Percentiles rank a stretch among this genome's conserved stretches.
These are phyloP conservation scores for Galago senegalensis DNA, from an alignment of 2,797 vertebrate species.

Conservation along the genomic window DNA sequence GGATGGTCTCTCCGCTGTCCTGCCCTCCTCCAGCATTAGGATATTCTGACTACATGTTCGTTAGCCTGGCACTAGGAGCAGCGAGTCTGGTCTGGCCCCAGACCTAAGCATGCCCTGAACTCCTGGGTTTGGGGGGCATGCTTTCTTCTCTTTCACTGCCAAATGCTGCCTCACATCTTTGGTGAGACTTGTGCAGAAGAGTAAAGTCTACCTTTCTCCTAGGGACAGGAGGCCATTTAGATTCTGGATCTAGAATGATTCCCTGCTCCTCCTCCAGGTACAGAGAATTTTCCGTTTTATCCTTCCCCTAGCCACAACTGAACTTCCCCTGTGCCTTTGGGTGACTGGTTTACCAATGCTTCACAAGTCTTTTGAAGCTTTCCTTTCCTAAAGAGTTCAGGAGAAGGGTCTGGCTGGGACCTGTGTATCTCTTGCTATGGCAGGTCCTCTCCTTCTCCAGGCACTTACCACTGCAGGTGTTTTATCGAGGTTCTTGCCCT, in stretches of 20 bases:
- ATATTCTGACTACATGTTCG: neutral
- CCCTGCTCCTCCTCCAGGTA: accelerated
- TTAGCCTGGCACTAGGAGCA: neutral
- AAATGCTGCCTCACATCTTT: neutral
- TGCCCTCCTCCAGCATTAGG: neutral
- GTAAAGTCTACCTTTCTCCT: neutral
- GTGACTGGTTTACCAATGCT: neutral
- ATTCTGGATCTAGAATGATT: neutral
- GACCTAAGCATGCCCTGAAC: neutral
- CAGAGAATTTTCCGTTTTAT: neutral
- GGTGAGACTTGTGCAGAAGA: neutral
- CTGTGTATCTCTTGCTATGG: neutral
- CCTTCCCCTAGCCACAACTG: neutral
- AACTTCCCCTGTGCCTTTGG: neutral
- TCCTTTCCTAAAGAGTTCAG: neutral
- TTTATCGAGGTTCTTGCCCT: neutral
- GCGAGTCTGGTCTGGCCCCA: neutral
- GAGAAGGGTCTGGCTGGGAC: neutral
- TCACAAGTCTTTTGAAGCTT: neutral
- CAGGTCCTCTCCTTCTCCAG: neutral
- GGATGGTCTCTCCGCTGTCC: too few relatives aligned
- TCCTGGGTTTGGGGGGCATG: too few relatives aligned
- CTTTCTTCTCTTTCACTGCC: neutral
- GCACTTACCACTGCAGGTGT: neutral
- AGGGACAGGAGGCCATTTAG: neutral